phyloP scores from a whole-genome alignment of 2,888 invertebrate genomes.

The Chloromyia formosa region DNA sequence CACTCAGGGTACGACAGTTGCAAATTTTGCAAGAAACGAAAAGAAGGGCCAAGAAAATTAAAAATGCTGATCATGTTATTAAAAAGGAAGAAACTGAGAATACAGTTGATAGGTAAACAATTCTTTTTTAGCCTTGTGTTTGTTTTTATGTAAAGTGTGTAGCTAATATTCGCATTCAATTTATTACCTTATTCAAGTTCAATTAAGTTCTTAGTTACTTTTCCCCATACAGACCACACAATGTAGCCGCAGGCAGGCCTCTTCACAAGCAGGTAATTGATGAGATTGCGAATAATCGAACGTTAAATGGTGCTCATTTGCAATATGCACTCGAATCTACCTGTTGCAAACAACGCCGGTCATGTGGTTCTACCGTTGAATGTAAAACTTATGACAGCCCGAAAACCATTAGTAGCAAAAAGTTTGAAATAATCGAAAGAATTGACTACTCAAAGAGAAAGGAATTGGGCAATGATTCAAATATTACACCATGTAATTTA shows the following conservation, averaged over 20 bases:
- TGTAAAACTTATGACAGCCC: not conserved
- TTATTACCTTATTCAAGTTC: too few species aligned
- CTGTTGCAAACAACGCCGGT: constrained; percentile 14
- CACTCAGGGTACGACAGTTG: constrained; percentile 14
- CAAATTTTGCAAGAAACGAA: not conserved
- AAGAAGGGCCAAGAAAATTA: not conserved
- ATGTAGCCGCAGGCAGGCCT: too few species aligned
- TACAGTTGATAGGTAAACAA: not conserved
- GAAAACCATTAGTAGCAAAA: not conserved
- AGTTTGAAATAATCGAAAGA: constrained; percentile 17
- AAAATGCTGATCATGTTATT: too few species aligned
- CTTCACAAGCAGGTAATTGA: too few species aligned
- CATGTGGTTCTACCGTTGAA: constrained; percentile 39
- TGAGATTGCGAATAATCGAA: too few species aligned
- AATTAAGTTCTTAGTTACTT: too few species aligned
- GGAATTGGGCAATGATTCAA: constrained; percentile 4
- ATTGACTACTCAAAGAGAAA: constrained; percentile 14
- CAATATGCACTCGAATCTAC: too few species aligned
- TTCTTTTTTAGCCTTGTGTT: too few species aligned
- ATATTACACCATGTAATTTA: too few species aligned
- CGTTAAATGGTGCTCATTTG: too few species aligned
- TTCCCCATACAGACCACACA: too few species aligned
- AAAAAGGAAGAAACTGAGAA: not conserved
- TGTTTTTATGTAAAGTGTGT: not conserved
- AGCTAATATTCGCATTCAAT: too few species aligned